Evolutionary conservation across 2,113 vertebrate genomes (phyloP).

Genomic region (Nannospalax galili): DNA sequence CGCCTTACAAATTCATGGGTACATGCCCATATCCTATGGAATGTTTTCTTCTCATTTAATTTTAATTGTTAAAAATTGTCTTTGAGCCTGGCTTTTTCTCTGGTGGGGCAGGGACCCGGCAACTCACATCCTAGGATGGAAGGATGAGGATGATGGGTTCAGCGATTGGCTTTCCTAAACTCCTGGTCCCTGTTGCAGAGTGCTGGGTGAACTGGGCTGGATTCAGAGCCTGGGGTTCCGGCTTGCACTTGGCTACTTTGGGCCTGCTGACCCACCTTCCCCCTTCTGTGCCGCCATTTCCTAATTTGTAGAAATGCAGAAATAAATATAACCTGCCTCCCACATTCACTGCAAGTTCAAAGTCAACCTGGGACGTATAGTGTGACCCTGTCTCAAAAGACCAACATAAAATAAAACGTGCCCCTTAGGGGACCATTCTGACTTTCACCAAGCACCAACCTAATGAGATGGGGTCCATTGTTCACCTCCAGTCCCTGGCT

Average conservation of each 20-base stretch:
- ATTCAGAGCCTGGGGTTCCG: background rate
- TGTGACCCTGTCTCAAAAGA: background rate
- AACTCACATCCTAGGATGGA: background rate
- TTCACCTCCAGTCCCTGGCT: background rate
- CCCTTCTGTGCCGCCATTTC: background rate
- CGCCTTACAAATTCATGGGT: background rate
- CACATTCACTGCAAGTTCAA: background rate
- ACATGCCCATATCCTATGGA: background rate
- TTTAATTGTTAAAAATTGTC: constrained; percentile 32
- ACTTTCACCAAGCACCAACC: background rate
- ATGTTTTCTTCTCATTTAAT: constrained; percentile 30
- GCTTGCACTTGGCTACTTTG: background rate
- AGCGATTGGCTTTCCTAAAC: background rate
- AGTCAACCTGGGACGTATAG: background rate
- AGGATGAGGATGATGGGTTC: background rate
- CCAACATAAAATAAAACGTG: background rate
- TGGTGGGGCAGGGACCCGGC: background rate
- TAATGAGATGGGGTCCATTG: background rate
- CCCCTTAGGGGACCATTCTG: background rate
- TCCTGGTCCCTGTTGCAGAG: rapidly evolving
- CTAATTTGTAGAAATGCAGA: background rate
- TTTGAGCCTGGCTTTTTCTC: background rate
- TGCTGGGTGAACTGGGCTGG: background rate
- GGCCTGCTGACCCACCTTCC: background rate
- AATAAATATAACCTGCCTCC: background rate